Base-by-base conservation (phyloP, 1,140 invertebrate species). In the Drosophila burlai region DNA sequence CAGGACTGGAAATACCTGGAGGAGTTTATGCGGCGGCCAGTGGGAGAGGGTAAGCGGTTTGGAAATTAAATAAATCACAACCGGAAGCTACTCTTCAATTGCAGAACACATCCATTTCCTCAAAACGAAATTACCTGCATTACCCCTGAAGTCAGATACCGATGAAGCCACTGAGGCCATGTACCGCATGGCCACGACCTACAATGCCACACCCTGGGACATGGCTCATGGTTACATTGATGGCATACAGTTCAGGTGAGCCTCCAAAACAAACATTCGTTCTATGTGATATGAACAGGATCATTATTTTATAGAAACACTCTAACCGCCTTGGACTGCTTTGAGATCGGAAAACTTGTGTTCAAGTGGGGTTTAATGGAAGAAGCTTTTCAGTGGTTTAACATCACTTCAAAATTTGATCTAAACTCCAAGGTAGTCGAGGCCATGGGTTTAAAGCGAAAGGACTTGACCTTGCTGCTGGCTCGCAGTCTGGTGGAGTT, bases 151-250 rank as follows among this genome's bases (percentile, higher is more conserved):
- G 54, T 96, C 97, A 91, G 98, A 99, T 93, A 93, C 99, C 36
- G 96, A 95, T 79, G 99, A 98, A 3, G 98, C 98, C 10, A 98
- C 98, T 8, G 95, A 96, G 34, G 98, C 98, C 34, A 94, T 99
- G 38, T 96, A 98, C 73, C 94, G 98, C 52, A 94, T 99, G 7
- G 98, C 99, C 93, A 97, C 98, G 83, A 99, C 97, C 3, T 99
- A 99, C 93, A 95, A 96, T 65, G 94, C 99, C 6, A 95, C 98
- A 26, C 97, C 98, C 7, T 93, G 95, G 4, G 96, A 97, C 24
- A 95, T 99, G 65, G 97, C 98, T 2, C 94, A 96, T 42, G 99
- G 99, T 9, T 95, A 97, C 67, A 94, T 99, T 18, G 96, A 97
- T 84, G 97, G 97, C 2, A 94, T 97, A 6, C 95, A 95, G 71